Evolutionary conservation across 2,888 invertebrate species (phyloP).

Genomic region (Schizotus pectinicornis): DNA sequence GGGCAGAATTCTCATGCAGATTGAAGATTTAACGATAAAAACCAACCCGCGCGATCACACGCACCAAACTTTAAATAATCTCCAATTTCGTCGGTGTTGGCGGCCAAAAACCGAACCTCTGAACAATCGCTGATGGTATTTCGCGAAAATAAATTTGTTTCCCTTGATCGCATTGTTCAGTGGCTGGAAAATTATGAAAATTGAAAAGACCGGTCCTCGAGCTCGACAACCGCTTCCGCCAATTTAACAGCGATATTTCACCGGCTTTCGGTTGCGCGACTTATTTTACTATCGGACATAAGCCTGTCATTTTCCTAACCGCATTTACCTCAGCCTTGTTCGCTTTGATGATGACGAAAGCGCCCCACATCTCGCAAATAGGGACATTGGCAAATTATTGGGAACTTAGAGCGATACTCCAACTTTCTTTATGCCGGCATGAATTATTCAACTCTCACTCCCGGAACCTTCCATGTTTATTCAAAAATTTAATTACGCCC

Average conservation of each 20-base stretch:
- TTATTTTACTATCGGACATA: constrained; percentile 53
- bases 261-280: constrained; percentile 45
- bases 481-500: no score
- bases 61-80: constrained; percentile 26
- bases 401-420: no score
- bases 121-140: constrained; percentile 25
- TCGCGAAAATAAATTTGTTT: constrained; percentile 43
- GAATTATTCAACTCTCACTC: no score
- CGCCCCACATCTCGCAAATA: no score
- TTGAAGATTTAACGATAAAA: constrained; percentile 42
- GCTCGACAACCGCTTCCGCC: constrained; percentile 51
- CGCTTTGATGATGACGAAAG: constrained; percentile 13
- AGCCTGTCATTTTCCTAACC: constrained; percentile 52
- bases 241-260: constrained; percentile 56
- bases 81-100: constrained; percentile 17
- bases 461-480: no score
- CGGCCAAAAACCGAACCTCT: constrained; percentile 4
- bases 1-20: constrained; percentile 49
- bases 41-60: constrained; percentile 14
- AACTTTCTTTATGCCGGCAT: no score
- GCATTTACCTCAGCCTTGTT: constrained; percentile 25
- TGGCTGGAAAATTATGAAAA: constrained; percentile 56
- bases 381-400: no score
- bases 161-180: constrained; percentile 46
- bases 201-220: constrained; percentile 50